Conservation (phyloP, 2,113 vertebrate genomes). For the Ornithorhynchus anatinus region DNA sequence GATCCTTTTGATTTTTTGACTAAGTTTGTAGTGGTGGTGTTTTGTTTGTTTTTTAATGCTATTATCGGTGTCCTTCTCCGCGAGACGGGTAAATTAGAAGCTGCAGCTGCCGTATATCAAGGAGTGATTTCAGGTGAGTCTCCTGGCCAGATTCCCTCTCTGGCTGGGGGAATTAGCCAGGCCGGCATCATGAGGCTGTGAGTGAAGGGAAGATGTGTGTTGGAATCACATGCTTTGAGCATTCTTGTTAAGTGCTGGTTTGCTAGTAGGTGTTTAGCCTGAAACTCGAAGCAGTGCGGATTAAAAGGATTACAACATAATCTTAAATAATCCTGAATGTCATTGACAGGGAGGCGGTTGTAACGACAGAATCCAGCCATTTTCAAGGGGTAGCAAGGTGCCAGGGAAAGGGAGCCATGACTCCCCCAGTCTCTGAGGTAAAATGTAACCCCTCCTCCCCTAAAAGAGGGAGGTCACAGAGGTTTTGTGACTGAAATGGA, state of each 20-base stretch:
- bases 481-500: too few species aligned
- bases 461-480: too few species aligned
- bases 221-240: constrained; percentile 87
- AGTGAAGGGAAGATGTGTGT: constrained; percentile 80
- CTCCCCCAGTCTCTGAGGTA: too few species aligned
- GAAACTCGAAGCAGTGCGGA: constrained; percentile 98
- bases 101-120: constrained; percentile 21
- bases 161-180: constrained; percentile 57
- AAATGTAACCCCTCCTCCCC: too few species aligned
- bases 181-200: constrained; percentile 65
- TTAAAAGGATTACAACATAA: constrained; percentile 99
- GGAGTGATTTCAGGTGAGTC: constrained; percentile 43
- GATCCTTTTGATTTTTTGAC: too few species aligned
- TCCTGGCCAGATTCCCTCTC: constrained; percentile 36
- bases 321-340: constrained; percentile 99
- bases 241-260: constrained; percentile 88
- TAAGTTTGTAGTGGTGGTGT: too few species aligned
- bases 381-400: constrained; percentile 85
- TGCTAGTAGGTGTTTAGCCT: constrained; percentile 94
- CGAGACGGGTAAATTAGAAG: constrained; percentile 23
- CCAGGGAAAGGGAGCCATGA: constrained; percentile 76
- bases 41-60: constrained; percentile 42
- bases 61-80: background rate
- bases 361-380: constrained; percentile 92
- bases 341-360: constrained; percentile 91